These are phyloP conservation scores for Epirrhoe alternata DNA, from an alignment of 2,888 invertebrate species.

Conservation along the genomic window DNA sequence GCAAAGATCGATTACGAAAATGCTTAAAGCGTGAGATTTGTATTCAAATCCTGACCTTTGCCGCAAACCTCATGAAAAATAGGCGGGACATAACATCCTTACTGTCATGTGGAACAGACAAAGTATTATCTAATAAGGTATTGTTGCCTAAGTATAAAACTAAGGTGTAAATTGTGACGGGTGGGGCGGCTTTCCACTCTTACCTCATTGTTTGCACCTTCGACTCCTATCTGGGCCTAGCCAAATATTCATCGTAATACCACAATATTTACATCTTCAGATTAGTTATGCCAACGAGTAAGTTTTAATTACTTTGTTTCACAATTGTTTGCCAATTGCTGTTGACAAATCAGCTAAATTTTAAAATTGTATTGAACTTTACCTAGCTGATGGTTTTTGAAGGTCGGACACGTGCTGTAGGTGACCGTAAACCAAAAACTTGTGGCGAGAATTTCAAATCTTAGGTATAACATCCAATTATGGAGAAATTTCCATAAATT, in stretches of 20 bases:
- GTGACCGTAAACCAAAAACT: constrained; percentile 7
- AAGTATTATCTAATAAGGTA: constrained; percentile 35
- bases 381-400: constrained; percentile 38
- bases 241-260: constrained; percentile 47
- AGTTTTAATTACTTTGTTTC: constrained; percentile 36
- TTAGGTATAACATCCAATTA: neutral
- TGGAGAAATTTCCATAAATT: constrained; percentile 6
- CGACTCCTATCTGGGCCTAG: constrained; percentile 55
- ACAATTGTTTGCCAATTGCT: constrained; percentile 35
- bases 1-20: constrained; percentile 36
- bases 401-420: constrained; percentile 34
- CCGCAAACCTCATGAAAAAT: constrained; percentile 41
- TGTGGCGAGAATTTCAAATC: constrained; percentile 2
- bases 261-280: constrained; percentile 40
- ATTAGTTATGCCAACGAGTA: constrained; percentile 24
- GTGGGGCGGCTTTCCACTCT: constrained; percentile 52
- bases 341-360: constrained; percentile 41
- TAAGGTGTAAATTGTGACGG: constrained; percentile 45
- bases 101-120: constrained; percentile 34
- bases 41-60: constrained; percentile 54
- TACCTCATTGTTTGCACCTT: constrained; percentile 58
- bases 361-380: constrained; percentile 41
- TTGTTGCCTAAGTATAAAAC: constrained; percentile 34
- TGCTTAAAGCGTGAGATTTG: constrained; percentile 38
- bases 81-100: constrained; percentile 42